Evolutionary conservation across 2,888 invertebrate genomes (phyloP).

Genomic region (Sinopyrophorus schimmeli): DNA sequence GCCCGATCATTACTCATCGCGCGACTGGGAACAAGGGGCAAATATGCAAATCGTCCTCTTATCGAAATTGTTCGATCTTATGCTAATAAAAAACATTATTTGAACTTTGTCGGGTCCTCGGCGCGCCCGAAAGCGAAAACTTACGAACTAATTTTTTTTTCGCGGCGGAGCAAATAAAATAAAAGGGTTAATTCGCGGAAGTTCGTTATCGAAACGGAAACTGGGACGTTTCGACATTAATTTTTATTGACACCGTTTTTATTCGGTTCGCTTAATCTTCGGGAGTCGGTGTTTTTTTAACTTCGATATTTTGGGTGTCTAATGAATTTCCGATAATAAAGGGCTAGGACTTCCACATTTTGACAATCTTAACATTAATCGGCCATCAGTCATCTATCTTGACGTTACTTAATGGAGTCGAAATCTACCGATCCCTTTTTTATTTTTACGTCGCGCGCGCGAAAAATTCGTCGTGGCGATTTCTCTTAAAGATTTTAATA

Average conservation of each 20-base stretch:
- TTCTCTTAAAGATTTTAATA: too few species aligned
- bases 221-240: conserved; percentile 3
- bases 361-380: conserved; percentile 19
- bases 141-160: too few species aligned
- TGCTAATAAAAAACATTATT: too few species aligned
- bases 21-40: too few species aligned
- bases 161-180: too few species aligned
- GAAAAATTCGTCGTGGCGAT: too few species aligned
- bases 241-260: not conserved
- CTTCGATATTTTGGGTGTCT: conserved; percentile 7
- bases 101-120: too few species aligned
- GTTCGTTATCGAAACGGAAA: not conserved
- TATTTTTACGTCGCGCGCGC: conserved; percentile 5
- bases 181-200: too few species aligned
- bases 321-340: conserved; percentile 19
- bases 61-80: too few species aligned
- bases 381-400: conserved; percentile 16
- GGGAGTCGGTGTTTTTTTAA: not conserved
- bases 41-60: too few species aligned
- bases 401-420: conserved; percentile 11
- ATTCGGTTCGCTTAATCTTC: not conserved
- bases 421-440: conserved; percentile 9
- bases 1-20: too few species aligned
- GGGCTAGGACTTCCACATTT: conserved; percentile 11
- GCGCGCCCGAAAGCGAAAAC: too few species aligned